These are phyloP conservation scores for Murina feae DNA, from an alignment of 2,113 vertebrate genomes.

Conservation along the genomic window DNA sequence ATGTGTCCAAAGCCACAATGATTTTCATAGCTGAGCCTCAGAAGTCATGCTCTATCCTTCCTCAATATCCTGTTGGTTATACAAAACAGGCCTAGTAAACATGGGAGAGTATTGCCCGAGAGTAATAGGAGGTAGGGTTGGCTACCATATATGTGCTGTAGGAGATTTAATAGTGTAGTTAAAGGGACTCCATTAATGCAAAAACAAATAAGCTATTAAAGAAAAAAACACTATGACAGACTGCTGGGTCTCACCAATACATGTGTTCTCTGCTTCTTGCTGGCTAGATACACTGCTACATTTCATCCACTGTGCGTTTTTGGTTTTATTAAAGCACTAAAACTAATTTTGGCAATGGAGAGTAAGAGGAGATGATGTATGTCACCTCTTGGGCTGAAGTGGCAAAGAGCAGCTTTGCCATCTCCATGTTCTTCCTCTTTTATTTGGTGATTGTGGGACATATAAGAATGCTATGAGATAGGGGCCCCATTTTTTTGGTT, in stretches of 20 bases:
- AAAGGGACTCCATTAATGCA: background rate
- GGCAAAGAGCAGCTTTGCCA: background rate
- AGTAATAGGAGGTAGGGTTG: background rate
- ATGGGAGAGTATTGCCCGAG: background rate
- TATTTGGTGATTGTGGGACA: background rate
- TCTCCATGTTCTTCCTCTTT: background rate
- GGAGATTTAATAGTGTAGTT: background rate
- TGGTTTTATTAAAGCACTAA: background rate
- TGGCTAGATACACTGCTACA: background rate
- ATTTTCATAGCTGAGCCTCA: background rate
- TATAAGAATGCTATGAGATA: background rate
- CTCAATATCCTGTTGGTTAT: background rate
- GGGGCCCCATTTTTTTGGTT: background rate
- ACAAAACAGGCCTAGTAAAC: background rate
- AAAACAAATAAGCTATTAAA: background rate
- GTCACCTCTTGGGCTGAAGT: background rate
- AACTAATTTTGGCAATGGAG: background rate
- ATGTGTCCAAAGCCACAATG: background rate
- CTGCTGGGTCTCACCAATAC: background rate
- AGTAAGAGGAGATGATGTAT: background rate
- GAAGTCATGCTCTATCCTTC: background rate
- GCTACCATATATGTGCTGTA: background rate
- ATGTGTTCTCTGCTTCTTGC: background rate
- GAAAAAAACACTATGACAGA: background rate
- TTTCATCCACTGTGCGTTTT: background rate